Evolutionary conservation across 1,140 invertebrate species (phyloP).

Genomic region (Vollenhovia emeryi): DNA sequence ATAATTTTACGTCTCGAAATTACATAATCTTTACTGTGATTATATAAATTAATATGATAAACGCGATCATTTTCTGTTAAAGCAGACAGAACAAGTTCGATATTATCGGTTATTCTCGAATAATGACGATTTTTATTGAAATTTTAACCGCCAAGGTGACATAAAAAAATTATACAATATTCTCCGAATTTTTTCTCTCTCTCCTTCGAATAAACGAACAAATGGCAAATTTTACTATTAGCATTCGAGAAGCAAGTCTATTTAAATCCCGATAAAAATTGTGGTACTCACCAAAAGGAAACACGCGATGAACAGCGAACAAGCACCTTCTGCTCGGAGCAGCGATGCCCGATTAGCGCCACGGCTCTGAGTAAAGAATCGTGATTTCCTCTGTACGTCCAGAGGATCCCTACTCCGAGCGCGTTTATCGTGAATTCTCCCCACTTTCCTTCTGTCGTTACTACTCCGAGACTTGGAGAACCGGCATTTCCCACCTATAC

Average conservation of each 20-base stretch:
- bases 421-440: conserved; percentile 54
- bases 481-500: conserved; percentile 59
- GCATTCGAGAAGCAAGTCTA: not conserved
- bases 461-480: not conserved
- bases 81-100: not conserved
- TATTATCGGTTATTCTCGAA: not conserved
- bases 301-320: not conserved
- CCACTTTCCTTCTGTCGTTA: conserved; percentile 21
- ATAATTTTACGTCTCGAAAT: not conserved
- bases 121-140: not conserved
- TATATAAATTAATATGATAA: conserved; percentile 6
- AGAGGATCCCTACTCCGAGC: conserved; percentile 7
- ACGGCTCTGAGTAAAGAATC: not conserved
- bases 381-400: conserved; percentile 29
- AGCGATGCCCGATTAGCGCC: not conserved
- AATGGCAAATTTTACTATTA: not conserved
- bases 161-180: not conserved
- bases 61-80: not conserved
- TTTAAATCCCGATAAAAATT: not conserved
- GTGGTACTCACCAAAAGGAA: conserved; percentile 39
- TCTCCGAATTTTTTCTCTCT: not conserved
- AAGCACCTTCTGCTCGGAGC: conserved; percentile 11
- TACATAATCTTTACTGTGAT: not conserved
- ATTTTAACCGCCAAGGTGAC: not conserved
- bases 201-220: not conserved